Evolutionary conservation across 2,113 vertebrate genomes (phyloP), one percentile per base, ranked within the genome.

Genomic region (Tichodroma muraria): DNA sequence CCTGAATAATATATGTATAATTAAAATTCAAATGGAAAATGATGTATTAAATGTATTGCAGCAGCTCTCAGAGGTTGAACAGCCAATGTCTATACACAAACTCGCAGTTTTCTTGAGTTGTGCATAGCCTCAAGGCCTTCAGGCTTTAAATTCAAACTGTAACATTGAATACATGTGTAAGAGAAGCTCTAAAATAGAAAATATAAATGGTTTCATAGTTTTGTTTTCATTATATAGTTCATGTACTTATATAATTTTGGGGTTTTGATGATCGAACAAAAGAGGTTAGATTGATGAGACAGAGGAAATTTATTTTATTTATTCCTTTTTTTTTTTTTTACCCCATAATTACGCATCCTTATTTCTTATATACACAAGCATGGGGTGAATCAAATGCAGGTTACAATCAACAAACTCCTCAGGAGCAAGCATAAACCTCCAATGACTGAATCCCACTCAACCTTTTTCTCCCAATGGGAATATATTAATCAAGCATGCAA

Each of bases 231-330:
- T 70, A 14, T 54, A 22, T 1, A 0, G 10, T 10, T 66, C 66
- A 4, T 12, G 1, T 16, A 38, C 3, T 20, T 76, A 20, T 17
- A 38, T 30, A 61, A 18, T 24, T 83, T 35, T 2, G 3, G 0
- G 1, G 3, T 11, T 63, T 90, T 83, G 13, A 33, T 33, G 57
- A 50, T 14, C 2, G 0, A 47, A 38, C 18, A 45, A 37, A 69
- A 73, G 13, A 60, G 3, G 9, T 53, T 72, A 31, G 24, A 45
- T 44, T 18, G 2, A 60, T 61, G 10, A 85, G 22, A 52, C 4
- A 61, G 20, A 44, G 52, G 3, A 64, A 76, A 80, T 42, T 18
- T 15, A 3, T 57, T 44, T 56, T 63, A 22, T 56, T 65, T 61
- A 7, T n/a, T 57, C 5, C 2, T 15, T 27, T 38, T 2, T 1